Evolutionary conservation across 1,140 invertebrate genomes (phyloP).

Genomic region (Drosophila tsacasi): DNA sequence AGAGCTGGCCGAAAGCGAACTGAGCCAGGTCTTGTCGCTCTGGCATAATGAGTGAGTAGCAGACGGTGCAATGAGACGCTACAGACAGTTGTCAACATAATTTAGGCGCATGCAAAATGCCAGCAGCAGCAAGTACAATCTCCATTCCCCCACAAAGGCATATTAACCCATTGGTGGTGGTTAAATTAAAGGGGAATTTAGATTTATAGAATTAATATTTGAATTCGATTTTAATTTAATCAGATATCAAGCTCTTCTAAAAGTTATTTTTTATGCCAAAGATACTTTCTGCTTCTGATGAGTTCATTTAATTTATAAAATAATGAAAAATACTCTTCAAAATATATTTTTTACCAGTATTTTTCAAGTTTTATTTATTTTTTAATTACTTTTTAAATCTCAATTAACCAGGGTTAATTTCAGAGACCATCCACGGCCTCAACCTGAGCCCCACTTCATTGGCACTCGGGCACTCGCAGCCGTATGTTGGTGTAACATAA

Average conservation of each 20-base stretch:
- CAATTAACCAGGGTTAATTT: conserved; percentile 24
- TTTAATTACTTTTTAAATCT: neutral
- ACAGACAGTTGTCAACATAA: conserved; percentile 83
- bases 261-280: rapidly evolving
- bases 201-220: neutral
- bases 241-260: neutral
- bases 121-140: conserved; percentile 52
- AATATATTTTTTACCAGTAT: neutral
- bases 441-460: conserved; percentile 50
- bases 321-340: too few species aligned
- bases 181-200: neutral
- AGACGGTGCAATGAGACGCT: conserved; percentile 75
- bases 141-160: conserved; percentile 16
- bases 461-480: conserved; percentile 40
- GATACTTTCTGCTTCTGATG: neutral
- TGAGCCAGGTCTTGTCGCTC: conserved; percentile 35
- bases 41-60: conserved; percentile 82
- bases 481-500: conserved; percentile 79
- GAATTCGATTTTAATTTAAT: neutral
- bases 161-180: conserved; percentile 10
- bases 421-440: conserved; percentile 23
- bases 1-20: conserved; percentile 21
- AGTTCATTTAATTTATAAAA: neutral
- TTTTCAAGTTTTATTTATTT: neutral
- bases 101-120: conserved; percentile 79